Conservation (phyloP, 2,888 invertebrate genomes). For the Plagodis pulveraria region DNA sequence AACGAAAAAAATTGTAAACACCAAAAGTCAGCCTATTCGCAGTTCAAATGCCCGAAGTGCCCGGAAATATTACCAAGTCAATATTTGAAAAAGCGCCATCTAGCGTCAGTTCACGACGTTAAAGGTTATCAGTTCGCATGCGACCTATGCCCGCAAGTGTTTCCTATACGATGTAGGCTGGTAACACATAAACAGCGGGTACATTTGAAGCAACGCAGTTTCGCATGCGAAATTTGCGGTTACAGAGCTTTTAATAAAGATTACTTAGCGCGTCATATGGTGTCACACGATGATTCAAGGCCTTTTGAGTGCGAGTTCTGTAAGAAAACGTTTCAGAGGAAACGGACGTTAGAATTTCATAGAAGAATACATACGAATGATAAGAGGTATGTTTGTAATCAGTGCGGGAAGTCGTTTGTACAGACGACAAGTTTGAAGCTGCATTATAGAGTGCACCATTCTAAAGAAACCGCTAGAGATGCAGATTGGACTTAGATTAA, state of each 20-base stretch:
- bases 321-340: constrained; percentile 84
- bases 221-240: constrained; percentile 67
- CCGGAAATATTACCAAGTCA: constrained; percentile 56
- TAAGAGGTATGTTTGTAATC: constrained; percentile 70
- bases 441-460: constrained; percentile 82
- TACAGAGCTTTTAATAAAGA: constrained; percentile 71
- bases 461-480: constrained; percentile 39
- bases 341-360: constrained; percentile 82
- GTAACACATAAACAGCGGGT: constrained; percentile 61
- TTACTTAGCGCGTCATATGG: constrained; percentile 79
- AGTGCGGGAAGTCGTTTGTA: constrained; percentile 84
- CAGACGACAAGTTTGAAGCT: constrained; percentile 84
- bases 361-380: constrained; percentile 84
- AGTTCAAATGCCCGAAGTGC: constrained; percentile 64
- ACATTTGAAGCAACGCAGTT: constrained; percentile 64
- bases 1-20: constrained; percentile 27
- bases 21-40: background rate
- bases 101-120: constrained; percentile 65
- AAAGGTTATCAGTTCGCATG: constrained; percentile 64
- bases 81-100: constrained; percentile 64
- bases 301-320: constrained; percentile 84
- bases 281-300: constrained; percentile 82
- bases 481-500: background rate
- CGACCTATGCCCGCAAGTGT: constrained; percentile 60
- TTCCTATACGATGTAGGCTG: constrained; percentile 57